These are phyloP conservation scores for Gymnodraco acuticeps DNA, from an alignment of 2,797 vertebrate species.

Conservation along the genomic window DNA sequence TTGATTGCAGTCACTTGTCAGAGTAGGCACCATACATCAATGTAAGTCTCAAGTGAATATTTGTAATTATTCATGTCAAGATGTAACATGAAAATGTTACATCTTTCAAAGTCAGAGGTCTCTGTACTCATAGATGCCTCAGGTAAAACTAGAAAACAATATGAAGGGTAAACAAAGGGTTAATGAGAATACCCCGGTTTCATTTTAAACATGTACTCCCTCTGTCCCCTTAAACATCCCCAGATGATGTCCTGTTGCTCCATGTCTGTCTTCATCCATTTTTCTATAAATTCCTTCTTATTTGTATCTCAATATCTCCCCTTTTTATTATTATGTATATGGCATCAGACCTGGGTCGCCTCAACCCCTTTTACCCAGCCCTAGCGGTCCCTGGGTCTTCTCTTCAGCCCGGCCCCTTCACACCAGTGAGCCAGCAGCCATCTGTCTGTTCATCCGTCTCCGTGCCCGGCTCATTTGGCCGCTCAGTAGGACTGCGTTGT, in stretches of 20 bases:
- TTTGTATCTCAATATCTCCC: constrained; percentile 54
- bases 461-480: constrained; percentile 81
- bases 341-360: constrained; percentile 43
- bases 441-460: constrained; percentile 81
- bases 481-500: constrained; percentile 83
- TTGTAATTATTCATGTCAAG: constrained; percentile 66
- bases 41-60: constrained; percentile 59
- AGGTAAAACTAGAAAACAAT: constrained; percentile 72
- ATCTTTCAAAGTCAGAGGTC: constrained; percentile 54
- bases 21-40: not conserved
- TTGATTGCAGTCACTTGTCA: constrained; percentile 13
- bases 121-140: constrained; percentile 52
- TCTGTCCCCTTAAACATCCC: constrained; percentile 50
- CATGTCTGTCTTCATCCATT: constrained; percentile 25
- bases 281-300: constrained; percentile 51
- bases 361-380: constrained; percentile 60
- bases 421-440: constrained; percentile 82
- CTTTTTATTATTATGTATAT: constrained; percentile 47
- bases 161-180: constrained; percentile 72
- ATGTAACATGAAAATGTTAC: constrained; percentile 45
- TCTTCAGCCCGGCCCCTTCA: constrained; percentile 69
- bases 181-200: constrained; percentile 70
- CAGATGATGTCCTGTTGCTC: constrained; percentile 53
- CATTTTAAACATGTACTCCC: constrained; percentile 36
- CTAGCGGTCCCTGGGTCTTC: constrained; percentile 67